Evolutionary conservation across 2,888 invertebrate genomes (phyloP), one percentile per base, ranked within the genome.

Genomic region (Philereme vetulata): DNA sequence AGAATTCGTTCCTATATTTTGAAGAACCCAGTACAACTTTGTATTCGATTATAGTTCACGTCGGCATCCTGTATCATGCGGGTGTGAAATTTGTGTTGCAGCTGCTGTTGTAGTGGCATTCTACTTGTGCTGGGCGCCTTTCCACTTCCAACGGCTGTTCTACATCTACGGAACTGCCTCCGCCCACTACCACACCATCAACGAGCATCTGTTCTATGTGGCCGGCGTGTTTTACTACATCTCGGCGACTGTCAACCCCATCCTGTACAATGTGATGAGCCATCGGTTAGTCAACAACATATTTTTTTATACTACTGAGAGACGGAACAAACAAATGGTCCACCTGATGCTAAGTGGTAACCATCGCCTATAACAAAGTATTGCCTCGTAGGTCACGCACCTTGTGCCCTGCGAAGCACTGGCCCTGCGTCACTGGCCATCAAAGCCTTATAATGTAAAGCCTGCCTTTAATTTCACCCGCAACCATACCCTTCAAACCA

Each of bases 91-190:
- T 4, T 56, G 63, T 64, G 5, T 64, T 93, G 9, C 92, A 98
- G 98, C 97, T 70, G 97, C 97, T 3, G 98, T 98, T 32, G 98
- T 98, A 55, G 93, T 98, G 5, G 96, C 97, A 38, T 98, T 98
- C 93, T 98, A 98, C 92, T 92, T 98, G 8, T 98, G 98, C 87
- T 98, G 98, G 98, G 97, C 98, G 0, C 98, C 98, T 35, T 98
- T 98, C 91, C 98, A 98, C 90, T 94, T 96, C 65, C 98, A 98
- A 86, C 93, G 98, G 5, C 93, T 98, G 55, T 94, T 97, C 84
- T 96, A 95, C 81, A 93, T 97, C 71, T 96, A 97, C 82, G 96
- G 94, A 35, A 93, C 93, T 65, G 84, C 94, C 32, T 91, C 92
- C 53, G 82, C 85, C 0, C 91, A 94, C 77, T 95, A 94, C 84